Evolutionary conservation across 2,113 vertebrate genomes (phyloP).

Genomic region (Perognathus longimembris): DNA sequence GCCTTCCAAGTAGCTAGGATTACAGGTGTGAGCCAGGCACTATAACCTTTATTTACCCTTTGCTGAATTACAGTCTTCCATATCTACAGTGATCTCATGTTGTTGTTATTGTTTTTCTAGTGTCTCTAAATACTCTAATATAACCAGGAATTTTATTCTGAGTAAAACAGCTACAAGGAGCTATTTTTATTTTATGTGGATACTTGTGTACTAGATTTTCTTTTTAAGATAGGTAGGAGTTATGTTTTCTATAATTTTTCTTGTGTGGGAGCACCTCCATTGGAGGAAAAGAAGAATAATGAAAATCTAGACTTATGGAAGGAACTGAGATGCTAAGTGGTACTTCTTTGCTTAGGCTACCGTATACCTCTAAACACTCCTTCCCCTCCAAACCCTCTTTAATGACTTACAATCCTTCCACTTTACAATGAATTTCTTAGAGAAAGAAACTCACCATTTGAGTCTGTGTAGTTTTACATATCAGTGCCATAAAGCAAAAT

Average conservation of each 20-base stretch:
- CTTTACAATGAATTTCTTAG: slow-evolving; percentile 2
- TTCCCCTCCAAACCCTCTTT: background rate
- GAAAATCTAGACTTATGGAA: slow-evolving; percentile 18
- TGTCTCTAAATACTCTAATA: too few species aligned
- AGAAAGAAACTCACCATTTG: background rate
- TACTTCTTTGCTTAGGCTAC: background rate
- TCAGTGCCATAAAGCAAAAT: background rate
- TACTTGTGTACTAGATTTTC: background rate
- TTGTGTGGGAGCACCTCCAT: background rate
- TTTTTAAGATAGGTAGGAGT: background rate
- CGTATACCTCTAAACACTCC: background rate
- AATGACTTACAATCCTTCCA: background rate
- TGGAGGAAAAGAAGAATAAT: slow-evolving; percentile 41
- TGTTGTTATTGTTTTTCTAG: too few species aligned
- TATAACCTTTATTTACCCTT: too few species aligned
- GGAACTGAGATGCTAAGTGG: background rate
- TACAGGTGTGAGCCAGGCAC: too few species aligned
- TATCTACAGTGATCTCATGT: too few species aligned
- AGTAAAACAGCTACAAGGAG: background rate
- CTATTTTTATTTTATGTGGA: background rate
- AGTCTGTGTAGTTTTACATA: background rate
- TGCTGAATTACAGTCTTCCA: too few species aligned
- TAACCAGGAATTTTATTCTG: slow-evolving; percentile 20
- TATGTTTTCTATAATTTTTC: background rate
- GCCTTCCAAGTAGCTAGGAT: too few species aligned